Evolutionary conservation across 2,113 vertebrate genomes (phyloP), one percentile per base, ranked within the genome.

Genomic region (Diglossa brunneiventris): DNA sequence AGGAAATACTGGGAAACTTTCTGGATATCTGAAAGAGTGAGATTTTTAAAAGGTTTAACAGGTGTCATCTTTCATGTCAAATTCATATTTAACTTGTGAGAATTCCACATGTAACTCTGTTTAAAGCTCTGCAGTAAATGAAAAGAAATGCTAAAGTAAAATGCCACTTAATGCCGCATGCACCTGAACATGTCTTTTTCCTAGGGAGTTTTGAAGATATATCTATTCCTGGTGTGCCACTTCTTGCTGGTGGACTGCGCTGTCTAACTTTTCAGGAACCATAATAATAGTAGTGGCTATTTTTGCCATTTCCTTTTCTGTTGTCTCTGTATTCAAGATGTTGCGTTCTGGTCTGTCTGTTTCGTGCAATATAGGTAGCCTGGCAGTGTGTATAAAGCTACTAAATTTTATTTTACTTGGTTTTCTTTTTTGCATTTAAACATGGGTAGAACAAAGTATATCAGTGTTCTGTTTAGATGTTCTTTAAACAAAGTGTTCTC

Each of bases 231-330:
- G 56, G 28, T 92, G 67, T 89, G 47, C 62, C 39, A 55, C 18
- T 90, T 49, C 47, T 66, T 55, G 41, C 87, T 74, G 56, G n/a
- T 80, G 50, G 70, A 52, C 63, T 73, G 42, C 74, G 35, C n/a
- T 0, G 2, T 53, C 37, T 70, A 39, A 87, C 87, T 94, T 95
- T 91, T 94, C 85, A 95, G 94, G 93, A 95, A 93, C 72, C 79
- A 31, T 77, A 91, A 81, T 84, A 89, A 94, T 94, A 95, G 77
- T 64, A 89, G 67, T 33, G 72, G 83, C 76, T 96, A 94, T 96
- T 97, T 92, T 93, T 95, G 76, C 64, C 69, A 59, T 77, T 96
- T 95, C 89, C 81, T 95, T 83, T 92, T 91, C 72, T 90, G 50
- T 77, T 77, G 59, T 83, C 35, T 62, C 68, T 83, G 74, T 72